Base-by-base conservation (phyloP, 2,888 invertebrate species). In the Automeris io region DNA sequence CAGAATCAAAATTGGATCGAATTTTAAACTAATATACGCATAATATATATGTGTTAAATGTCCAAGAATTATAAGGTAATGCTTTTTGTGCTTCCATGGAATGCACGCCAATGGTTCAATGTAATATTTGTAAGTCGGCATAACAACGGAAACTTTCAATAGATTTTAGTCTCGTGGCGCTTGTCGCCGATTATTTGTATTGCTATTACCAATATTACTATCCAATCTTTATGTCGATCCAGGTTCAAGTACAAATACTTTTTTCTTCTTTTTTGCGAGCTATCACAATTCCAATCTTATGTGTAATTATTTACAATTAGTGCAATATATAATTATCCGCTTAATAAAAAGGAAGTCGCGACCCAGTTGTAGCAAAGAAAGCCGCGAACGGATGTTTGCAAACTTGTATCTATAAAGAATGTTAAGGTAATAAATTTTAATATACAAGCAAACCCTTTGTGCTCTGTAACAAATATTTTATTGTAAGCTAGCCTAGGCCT, bases 381-480 rank as follows among this genome's bases (percentile, higher is more conserved):
- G 26, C 32, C 9, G 18, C 16, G 13, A 43, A 43, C 53, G 43
- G 51, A 46, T 46, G 45, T 47, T 49, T 42, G 40, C 48, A 42
- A 43, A 48, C 38, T 39, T 39, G 34, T 32, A 38, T 42, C 43
- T 38, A 38, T 52, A 50, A 49, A 47, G 29, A 41, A 45, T 40
- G 37, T 36, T 37, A 35, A 38, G 19, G 29, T 35, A 32, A 56
- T 57, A 59, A 51, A 55, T 57, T 52, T 48, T 40, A 52, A 55
- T 49, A 47, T 45, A 47, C 48, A 52, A 45, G 39, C 47, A 46
- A 43, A 51, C 52, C 49, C 46, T 56, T 54, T 57, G 50, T 54
- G 49, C 42, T 40, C 39, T 41, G 47, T 54, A 49, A 52, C 45
- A 43, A 47, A 49, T 56, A 61, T 58, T 56, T 55, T 53, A 58